Evolutionary conservation across 2,113 vertebrate species (phyloP).

Genomic region (Daphoenositta chrysoptera): DNA sequence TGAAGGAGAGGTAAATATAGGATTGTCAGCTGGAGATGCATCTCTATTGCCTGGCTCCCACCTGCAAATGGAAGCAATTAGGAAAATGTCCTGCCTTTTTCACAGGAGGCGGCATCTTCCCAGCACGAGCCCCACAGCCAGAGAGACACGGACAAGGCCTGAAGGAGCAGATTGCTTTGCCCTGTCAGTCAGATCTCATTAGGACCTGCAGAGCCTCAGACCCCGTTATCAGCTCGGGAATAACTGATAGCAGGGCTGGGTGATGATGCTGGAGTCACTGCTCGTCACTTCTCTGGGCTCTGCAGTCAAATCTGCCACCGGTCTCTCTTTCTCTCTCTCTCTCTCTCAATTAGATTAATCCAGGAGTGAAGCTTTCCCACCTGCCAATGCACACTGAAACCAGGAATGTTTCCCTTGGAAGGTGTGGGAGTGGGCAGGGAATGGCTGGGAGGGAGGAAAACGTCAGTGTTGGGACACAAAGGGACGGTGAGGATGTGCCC

Average conservation of each 20-base stretch:
- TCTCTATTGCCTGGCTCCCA: background rate
- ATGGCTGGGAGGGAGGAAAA: background rate
- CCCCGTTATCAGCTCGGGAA: background rate
- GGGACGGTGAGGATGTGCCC: background rate
- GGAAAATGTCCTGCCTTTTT: background rate
- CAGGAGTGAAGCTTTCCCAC: background rate
- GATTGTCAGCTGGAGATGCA: slow-evolving; percentile 24
- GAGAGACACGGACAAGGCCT: background rate
- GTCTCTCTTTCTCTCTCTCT: background rate
- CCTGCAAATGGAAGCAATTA: slow-evolving; percentile 16
- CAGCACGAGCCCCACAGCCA: background rate
- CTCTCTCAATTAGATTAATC: background rate
- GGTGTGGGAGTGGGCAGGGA: background rate
- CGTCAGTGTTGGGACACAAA: background rate
- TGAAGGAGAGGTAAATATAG: background rate
- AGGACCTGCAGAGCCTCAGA: background rate
- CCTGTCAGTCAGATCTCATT: background rate
- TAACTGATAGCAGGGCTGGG: background rate
- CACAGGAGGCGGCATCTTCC: background rate
- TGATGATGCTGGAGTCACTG: background rate
- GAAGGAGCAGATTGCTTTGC: background rate
- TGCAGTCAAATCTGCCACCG: background rate
- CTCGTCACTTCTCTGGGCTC: background rate
- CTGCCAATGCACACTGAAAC: background rate
- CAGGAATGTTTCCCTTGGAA: background rate